These are phyloP conservation scores for Epistrophella euchroma DNA, from an alignment of 2,888 invertebrate species.

Conservation along the genomic window DNA sequence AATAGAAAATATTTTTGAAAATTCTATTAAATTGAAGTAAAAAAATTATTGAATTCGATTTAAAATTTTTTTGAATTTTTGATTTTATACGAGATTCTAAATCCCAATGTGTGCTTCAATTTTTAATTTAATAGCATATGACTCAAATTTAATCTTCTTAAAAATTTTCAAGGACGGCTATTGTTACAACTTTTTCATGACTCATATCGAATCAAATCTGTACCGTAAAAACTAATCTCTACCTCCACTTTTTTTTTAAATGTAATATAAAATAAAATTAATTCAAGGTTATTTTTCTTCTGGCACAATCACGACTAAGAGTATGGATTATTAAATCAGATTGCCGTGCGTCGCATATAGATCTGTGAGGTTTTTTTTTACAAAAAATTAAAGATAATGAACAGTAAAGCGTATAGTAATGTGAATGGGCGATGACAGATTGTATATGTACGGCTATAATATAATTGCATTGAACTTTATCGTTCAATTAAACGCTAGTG, in stretches of 20 bases:
- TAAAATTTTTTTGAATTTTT: no score
- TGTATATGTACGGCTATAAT: background rate
- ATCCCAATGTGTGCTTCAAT: no score
- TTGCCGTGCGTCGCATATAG: background rate
- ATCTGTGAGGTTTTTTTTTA: background rate
- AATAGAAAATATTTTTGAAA: no score
- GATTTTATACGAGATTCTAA: no score
- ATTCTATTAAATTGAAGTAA: no score
- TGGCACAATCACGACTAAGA: conserved; percentile 9
- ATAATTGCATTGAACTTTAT: background rate
- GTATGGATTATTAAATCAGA: background rate
- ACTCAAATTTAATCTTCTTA: no score
- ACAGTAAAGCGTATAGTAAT: background rate
- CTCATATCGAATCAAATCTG: no score
- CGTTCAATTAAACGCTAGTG: background rate
- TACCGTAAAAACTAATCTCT: background rate
- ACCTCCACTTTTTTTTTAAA: background rate
- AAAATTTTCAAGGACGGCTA: no score
- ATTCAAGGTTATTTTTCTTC: conserved; percentile 16
- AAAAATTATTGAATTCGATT: no score
- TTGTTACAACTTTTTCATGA: no score
- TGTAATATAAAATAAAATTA: conserved; percentile 1
- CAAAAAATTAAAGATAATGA: no score
- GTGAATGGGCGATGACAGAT: background rate
- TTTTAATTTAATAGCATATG: no score